Conservation (phyloP, 2,888 invertebrate species). For the Cheilosia vulpina region DNA sequence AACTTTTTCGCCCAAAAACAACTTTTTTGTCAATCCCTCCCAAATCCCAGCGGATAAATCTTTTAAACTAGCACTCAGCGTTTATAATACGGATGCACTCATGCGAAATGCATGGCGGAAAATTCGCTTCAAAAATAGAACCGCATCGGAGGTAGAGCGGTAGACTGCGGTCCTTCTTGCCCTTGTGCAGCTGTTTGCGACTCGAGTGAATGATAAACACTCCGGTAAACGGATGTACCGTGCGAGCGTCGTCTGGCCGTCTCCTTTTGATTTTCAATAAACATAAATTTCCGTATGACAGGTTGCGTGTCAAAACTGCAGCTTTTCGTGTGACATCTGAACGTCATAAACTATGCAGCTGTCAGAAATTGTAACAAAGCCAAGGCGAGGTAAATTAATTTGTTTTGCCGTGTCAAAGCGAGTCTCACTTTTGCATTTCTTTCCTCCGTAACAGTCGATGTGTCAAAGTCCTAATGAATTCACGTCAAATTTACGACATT, state of each 20-base stretch:
- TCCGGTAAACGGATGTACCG: constrained; percentile 58
- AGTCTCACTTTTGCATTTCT: constrained; percentile 13
- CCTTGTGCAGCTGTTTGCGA: constrained; percentile 53
- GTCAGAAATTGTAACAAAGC: constrained; percentile 39
- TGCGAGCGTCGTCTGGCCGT: constrained; percentile 24
- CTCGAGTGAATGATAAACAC: constrained; percentile 57
- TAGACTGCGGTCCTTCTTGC: background rate
- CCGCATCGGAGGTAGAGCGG: constrained; percentile 22
- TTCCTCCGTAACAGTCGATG: constrained; percentile 25
- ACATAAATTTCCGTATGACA: constrained; percentile 53
- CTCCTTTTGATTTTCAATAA: constrained; percentile 23
- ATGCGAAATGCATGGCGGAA: constrained; percentile 63
- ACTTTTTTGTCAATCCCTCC: constrained; percentile 55
- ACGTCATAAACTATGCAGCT: constrained; percentile 58
- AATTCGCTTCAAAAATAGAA: constrained; percentile 70
- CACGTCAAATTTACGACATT: constrained; percentile 46
- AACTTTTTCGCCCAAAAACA: constrained; percentile 30
- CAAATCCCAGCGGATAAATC: constrained; percentile 53
- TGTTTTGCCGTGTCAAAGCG: constrained; percentile 18
- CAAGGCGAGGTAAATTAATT: constrained; percentile 19
- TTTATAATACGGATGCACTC: constrained; percentile 26
- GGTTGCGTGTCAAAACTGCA: constrained; percentile 41
- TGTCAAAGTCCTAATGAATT: constrained; percentile 32
- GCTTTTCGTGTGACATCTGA: constrained; percentile 58
- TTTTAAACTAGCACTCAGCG: constrained; percentile 21